A percentile compares a stretch with the other conserved stretches of the same genome.
Conservation (phyloP, 2,797 vertebrate species). For the Chaetophractus vellerosus region DNA sequence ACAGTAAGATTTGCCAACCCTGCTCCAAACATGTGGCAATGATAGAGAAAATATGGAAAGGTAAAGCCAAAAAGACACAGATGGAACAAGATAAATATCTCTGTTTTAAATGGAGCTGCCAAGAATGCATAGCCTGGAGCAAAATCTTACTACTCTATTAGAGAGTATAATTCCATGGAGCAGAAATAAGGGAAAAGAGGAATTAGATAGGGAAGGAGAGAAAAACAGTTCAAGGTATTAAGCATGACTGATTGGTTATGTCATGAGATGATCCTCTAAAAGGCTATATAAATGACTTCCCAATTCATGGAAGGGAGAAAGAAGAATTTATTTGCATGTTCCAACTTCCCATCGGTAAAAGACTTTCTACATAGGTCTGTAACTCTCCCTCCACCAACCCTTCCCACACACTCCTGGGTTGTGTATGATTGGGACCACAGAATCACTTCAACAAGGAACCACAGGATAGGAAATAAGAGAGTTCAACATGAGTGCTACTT, state of each 20-base stretch:
- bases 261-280: not conserved
- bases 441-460: not conserved
- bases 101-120: constrained; percentile 9
- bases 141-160: not conserved
- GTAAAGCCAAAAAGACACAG: not conserved
- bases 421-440: not conserved
- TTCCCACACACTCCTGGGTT: not conserved
- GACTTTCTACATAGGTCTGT: not conserved
- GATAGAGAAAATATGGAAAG: constrained; percentile 14
- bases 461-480: not conserved
- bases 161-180: not conserved
- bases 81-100: not conserved
- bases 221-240: not conserved
- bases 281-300: not conserved
- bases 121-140: constrained; percentile 4
- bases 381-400: not conserved
- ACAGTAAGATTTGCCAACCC: not conserved
- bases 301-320: not conserved
- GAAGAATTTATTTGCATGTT: not conserved
- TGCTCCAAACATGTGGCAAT: constrained; percentile 6
- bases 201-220: not conserved
- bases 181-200: constrained; percentile 25
- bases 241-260: not conserved
- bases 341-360: not conserved
- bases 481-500: not conserved